Base-by-base conservation (phyloP, 1,140 invertebrate species). In the Aphelenchoides besseyi region DNA sequence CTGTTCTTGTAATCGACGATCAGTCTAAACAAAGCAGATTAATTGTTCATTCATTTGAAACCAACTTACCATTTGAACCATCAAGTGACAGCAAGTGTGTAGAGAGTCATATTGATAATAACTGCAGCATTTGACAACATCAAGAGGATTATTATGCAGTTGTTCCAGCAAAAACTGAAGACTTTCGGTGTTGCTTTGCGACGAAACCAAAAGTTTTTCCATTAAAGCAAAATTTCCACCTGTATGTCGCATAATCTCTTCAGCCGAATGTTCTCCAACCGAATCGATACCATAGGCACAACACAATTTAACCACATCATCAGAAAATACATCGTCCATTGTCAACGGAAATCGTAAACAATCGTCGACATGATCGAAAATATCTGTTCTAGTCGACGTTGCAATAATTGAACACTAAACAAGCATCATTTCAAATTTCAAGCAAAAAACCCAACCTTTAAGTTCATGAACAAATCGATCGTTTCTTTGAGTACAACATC, bases 141-240 rank as follows among this genome's bases (percentile, higher is more conserved):
- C 36, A 16, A 37, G 36, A 18, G 12, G 16, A 12, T 33, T 29
- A 3, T 23, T 32, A 12, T 37, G 63, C 16, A 66, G 32, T 29
- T 66, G 63, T 18, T 66, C 63, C 30, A 66, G 12, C 9, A 66
- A 33, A 28, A 35, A 18, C 30, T 66, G 30, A 16, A 66, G 3
- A 12, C 63, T 12, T 35, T 35, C 26, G 30, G 30, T 66, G 29
- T 37, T 35, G 28, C 26, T 32, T 32, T 66, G 30, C 26, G 63
- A 33, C 2, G 36, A 33, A 3, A 12, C 12, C n/a, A 66, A 53
- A n/a, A 66, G 32, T 30, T 66, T 66, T 33, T 66, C 63, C 63
- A 66, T 36, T 37, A 66, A 53, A 2, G 32, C 63, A 66, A 66
- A 66, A 53, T 66, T 66, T 1, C 63, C 63, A n/a, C 63, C 63